Evolutionary conservation across 2,797 vertebrate species (phyloP).

Genomic region (Ctenosaura bakeri): DNA sequence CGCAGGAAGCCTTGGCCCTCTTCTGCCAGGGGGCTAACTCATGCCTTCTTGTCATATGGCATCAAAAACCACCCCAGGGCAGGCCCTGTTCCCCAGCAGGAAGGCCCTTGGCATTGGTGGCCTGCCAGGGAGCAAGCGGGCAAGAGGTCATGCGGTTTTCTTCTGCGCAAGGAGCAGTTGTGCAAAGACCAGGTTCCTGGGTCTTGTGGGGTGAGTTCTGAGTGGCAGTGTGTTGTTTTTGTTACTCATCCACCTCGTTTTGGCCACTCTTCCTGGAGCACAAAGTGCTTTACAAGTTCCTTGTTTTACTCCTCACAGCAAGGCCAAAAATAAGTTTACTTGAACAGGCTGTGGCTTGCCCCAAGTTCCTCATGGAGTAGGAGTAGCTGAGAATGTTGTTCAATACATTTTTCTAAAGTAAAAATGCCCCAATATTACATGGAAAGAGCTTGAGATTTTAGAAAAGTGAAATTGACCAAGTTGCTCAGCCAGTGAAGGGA

Average conservation of each 20-base stretch:
- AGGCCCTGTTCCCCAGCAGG: rapidly evolving
- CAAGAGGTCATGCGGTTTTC: neutral
- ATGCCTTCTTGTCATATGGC: neutral
- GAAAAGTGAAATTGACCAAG: no score
- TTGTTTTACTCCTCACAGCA: neutral
- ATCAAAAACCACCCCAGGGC: neutral
- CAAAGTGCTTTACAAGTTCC: conserved; percentile 4
- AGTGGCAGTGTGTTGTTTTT: neutral
- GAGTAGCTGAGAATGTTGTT: neutral
- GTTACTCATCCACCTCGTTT: neutral
- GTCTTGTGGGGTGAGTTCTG: neutral
- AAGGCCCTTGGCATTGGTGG: neutral
- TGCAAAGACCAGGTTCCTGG: neutral
- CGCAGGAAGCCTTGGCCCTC: neutral
- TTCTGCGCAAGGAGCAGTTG: neutral
- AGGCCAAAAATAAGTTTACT: neutral
- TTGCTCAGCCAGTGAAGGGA: no score
- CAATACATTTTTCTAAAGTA: neutral
- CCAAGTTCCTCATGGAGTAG: neutral
- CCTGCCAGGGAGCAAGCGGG: no score
- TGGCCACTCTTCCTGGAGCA: neutral
- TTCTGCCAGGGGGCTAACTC: rapidly evolving
- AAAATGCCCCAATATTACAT: neutral
- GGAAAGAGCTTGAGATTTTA: no score
- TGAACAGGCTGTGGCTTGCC: neutral